Percentiles rank a stretch among this genome's conserved stretches.
phyloP scores from a whole-genome alignment of 2,113 vertebrate genomes.

The Vulpes lagopus region DNA sequence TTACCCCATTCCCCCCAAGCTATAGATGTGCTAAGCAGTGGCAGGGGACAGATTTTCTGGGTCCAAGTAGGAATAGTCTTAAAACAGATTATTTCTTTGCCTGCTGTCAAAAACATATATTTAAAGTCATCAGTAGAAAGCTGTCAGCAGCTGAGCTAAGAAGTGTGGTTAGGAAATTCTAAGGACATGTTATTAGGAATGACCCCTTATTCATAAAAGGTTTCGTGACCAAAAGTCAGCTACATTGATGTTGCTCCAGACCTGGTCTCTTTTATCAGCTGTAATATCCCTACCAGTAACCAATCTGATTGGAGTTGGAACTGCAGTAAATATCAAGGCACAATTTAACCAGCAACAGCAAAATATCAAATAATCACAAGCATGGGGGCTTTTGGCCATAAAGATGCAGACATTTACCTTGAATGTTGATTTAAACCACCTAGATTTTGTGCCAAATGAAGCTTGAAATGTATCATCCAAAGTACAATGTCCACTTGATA shows the following conservation, averaged over 20 bases:
- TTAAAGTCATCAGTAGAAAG: slow-evolving; percentile 79
- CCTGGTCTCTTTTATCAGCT: slow-evolving; percentile 73
- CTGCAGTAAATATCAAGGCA: slow-evolving; percentile 80
- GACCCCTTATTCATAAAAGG: slow-evolving; percentile 83
- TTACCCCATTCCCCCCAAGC: not conserved
- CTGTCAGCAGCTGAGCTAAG: slow-evolving; percentile 66
- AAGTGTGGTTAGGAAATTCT: slow-evolving; percentile 84
- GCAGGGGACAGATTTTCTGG: slow-evolving; percentile 76
- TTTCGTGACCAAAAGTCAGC: slow-evolving; percentile 49
- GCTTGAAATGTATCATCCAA: slow-evolving; percentile 84
- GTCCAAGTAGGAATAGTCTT: slow-evolving; percentile 29
- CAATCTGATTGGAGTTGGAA: slow-evolving; percentile 82
- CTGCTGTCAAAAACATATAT: slow-evolving; percentile 74
- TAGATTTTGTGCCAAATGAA: slow-evolving; percentile 86
- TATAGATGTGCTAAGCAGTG: not conserved
- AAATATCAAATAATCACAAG: slow-evolving; percentile 83
- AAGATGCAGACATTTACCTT: slow-evolving; percentile 85
- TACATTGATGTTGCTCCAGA: slow-evolving; percentile 68
- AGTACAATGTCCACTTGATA: slow-evolving; percentile 71
- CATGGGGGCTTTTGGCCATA: slow-evolving; percentile 77
- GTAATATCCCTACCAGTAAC: slow-evolving; percentile 67
- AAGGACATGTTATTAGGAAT: slow-evolving; percentile 84
- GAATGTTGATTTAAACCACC: slow-evolving; percentile 85
- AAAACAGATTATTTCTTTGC: slow-evolving; percentile 78
- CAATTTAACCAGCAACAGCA: slow-evolving; percentile 79